Percentiles rank a stretch among this genome's conserved stretches.
These are phyloP conservation scores for Torymus texanus DNA, from an alignment of 2,888 invertebrate species.

Conservation along the genomic window DNA sequence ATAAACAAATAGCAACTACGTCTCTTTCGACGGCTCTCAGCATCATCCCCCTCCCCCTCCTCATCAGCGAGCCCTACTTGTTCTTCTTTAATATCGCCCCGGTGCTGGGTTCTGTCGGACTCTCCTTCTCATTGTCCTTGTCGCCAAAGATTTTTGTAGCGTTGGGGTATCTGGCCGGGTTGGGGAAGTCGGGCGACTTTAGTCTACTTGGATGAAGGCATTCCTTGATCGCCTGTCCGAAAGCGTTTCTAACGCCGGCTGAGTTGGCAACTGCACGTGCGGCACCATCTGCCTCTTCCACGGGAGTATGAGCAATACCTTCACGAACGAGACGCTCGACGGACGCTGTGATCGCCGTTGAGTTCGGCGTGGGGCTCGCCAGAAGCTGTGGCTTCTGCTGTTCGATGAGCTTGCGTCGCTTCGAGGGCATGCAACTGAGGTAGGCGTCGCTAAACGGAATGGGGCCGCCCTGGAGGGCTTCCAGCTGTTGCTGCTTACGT, in stretches of 20 bases:
- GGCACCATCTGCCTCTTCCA: conserved; percentile 70
- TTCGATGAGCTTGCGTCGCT: conserved; percentile 87
- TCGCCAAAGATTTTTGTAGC: conserved; percentile 73
- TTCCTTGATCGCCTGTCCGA: conserved; percentile 72
- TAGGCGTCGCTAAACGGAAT: conserved; percentile 91
- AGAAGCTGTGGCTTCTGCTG: conserved; percentile 74
- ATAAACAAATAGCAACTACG: conserved; percentile 35
- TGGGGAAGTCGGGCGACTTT: conserved; percentile 73
- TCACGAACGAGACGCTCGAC: conserved; percentile 72
- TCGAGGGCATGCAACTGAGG: conserved; percentile 91
- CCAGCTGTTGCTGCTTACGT: conserved; percentile 76
- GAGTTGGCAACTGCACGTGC: conserved; percentile 70
- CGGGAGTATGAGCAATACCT: conserved; percentile 68
- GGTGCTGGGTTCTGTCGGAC: neutral
- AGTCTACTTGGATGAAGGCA: conserved; percentile 69
- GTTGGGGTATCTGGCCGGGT: conserved; percentile 74
- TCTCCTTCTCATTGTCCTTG: conserved; percentile 35
- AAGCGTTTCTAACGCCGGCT: conserved; percentile 70
- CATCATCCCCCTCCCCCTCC: conserved; percentile 1
- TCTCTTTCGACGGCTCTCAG: conserved; percentile 1
- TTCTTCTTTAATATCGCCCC: neutral
- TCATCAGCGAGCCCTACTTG: conserved; percentile 35
- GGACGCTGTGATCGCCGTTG: conserved; percentile 68
- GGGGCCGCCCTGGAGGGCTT: conserved; percentile 63
- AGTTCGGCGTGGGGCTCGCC: conserved; percentile 67